Evolutionary conservation across 2,113 vertebrate genomes (phyloP), one percentile per base, ranked within the genome.

Genomic region (Trochalopteron elliotii): DNA sequence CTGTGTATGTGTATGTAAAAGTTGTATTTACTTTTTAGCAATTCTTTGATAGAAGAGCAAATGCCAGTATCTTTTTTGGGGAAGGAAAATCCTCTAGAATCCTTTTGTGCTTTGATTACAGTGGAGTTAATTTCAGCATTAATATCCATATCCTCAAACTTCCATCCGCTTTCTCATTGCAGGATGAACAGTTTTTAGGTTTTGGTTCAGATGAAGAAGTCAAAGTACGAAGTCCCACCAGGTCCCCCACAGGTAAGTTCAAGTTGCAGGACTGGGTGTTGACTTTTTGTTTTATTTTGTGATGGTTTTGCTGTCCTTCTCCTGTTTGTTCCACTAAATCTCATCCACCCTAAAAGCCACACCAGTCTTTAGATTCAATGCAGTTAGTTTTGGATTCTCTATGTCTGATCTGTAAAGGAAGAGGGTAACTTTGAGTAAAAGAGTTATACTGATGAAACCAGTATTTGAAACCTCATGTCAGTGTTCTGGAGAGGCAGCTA

Each of bases 141-240:
- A n/a, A 71, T 21, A 31, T 64, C 71, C 10, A 4, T 3, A 1
- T 55, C 80, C 85, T 96, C 77, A 70, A 49, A 91, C 93, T 87
- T 94, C 85, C 85, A 87, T 90, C 90, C 1, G 2, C 90, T 96
- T 97, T 96, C 96, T 97, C 91, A 20, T 97, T 98, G 88, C 97
- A 99, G 99, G 99, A 99, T 97, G 99, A 99, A 92, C 98, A 98
- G 63, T 99, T 99, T 97, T 95, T 98, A 98, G 99, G 99, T 97
- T 99, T 99, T 98, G 98, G 99, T 96, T 98, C 98, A 83, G 98
- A 99, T 97, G 98, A 97, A 97, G 99, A 99, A 97, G 98, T 99
- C 97, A 99, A 98, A 98, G 98, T 99, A 95, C 99, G 97, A 92
- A 99, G 98, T 94, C 98, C 98, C 74, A 96, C 98, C 81, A 98